Evolutionary conservation across 2,113 vertebrate genomes (phyloP).

Genomic region (Pterocles orientalis): DNA sequence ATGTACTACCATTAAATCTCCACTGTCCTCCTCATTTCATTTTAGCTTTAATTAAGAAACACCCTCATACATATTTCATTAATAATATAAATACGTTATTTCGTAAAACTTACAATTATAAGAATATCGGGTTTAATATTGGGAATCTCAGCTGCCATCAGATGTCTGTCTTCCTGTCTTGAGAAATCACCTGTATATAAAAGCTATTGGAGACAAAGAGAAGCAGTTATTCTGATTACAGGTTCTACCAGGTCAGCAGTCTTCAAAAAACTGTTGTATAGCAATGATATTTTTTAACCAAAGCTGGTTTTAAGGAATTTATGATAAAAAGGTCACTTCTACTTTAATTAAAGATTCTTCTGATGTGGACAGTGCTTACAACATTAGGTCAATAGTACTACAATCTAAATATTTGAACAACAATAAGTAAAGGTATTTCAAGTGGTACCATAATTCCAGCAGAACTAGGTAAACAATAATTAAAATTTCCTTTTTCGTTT

Average conservation of each 20-base stretch:
- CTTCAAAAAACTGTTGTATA: not conserved
- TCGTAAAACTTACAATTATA: constrained; percentile 86
- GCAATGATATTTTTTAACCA: not conserved
- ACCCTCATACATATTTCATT: not conserved
- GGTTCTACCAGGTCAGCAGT: not conserved
- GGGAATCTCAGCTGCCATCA: constrained; percentile 98
- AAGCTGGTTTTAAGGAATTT: not conserved
- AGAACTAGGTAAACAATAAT: not conserved
- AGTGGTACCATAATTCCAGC: not conserved
- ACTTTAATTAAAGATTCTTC: not conserved
- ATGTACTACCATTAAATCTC: not conserved
- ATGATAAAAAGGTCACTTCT: not conserved
- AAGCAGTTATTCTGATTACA: not conserved
- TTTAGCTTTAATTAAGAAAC: not conserved
- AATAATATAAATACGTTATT: not conserved
- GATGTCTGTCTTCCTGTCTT: constrained; percentile 94
- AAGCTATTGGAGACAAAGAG: constrained; percentile 75
- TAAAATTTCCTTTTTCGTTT: not conserved
- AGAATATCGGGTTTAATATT: constrained; percentile 98
- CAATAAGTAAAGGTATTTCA: not conserved
- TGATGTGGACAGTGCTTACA: not conserved
- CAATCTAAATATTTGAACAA: not conserved
- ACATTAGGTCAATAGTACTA: not conserved
- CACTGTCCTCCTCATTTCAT: not conserved
- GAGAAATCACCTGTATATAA: constrained; percentile 98